Conservation (phyloP, 23 tunicate genomes). For the Halocynthia roretzi region DNA sequence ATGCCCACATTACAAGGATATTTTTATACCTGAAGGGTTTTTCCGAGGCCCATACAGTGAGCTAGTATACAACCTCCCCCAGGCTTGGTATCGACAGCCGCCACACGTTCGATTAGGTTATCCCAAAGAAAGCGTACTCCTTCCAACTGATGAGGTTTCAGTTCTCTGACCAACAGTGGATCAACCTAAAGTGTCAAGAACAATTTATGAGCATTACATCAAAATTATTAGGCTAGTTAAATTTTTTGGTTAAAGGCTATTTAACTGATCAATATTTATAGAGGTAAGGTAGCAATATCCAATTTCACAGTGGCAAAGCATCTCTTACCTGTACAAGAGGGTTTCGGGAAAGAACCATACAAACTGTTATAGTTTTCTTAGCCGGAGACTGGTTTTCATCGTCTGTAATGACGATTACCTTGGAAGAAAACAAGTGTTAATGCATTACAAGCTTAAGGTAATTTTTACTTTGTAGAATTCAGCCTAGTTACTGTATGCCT, state of each 20-base stretch:
- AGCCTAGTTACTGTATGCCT: too few relatives aligned
- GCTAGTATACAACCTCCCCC: constrained; percentile 84
- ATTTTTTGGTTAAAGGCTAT: neutral
- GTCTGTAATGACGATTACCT: too few relatives aligned
- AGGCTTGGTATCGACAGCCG: neutral
- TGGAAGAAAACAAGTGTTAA: too few relatives aligned
- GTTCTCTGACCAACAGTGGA: constrained; percentile 33
- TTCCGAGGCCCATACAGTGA: constrained; percentile 98
- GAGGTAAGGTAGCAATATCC: neutral
- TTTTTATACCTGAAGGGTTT: constrained; percentile 58
- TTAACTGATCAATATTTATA: neutral
- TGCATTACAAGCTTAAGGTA: too few relatives aligned
- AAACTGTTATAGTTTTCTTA: too few relatives aligned
- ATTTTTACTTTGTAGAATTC: too few relatives aligned
- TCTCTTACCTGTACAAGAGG: neutral
- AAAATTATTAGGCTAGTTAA: neutral
- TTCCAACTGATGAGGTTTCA: constrained; percentile 94
- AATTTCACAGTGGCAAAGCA: neutral
- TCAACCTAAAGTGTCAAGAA: constrained; percentile 36
- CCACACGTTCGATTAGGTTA: constrained; percentile 48
- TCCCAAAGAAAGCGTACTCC: constrained; percentile 93
- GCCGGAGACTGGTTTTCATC: too few relatives aligned
- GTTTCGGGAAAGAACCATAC: too few relatives aligned
- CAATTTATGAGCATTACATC: neutral
- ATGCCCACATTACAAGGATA: too few relatives aligned